phyloP scores from a whole-genome alignment of 2,888 invertebrate genomes.

The Polyommatus icarus region DNA sequence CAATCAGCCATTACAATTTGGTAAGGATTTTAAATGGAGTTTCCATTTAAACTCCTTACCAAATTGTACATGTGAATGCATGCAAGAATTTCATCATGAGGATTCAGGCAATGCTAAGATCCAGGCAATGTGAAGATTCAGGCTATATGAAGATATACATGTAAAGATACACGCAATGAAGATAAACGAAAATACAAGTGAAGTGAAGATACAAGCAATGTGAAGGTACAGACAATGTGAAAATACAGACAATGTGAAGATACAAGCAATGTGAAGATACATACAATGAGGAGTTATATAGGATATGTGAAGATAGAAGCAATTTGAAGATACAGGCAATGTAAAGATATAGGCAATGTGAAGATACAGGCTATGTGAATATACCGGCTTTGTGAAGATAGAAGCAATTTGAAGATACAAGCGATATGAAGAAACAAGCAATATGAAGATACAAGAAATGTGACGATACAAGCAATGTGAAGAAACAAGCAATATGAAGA shows the following conservation, averaged over 20 bases:
- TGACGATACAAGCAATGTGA: too few relatives aligned
- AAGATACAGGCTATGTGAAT: neutral
- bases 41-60: neutral
- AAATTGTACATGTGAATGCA: neutral
- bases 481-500: too few relatives aligned
- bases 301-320: too few relatives aligned
- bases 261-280: neutral
- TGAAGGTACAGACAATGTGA: neutral
- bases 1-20: neutral
- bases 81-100: constrained; percentile 8
- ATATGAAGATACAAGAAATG: too few relatives aligned
- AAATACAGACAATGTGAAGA: neutral
- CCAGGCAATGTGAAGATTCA: too few relatives aligned
- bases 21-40: neutral
- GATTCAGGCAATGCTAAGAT: neutral
- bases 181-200: neutral
- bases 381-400: too few relatives aligned
- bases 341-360: neutral
- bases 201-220: too few relatives aligned
- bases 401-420: too few relatives aligned
- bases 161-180: too few relatives aligned
- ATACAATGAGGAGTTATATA: neutral
- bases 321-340: neutral
- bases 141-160: neutral
- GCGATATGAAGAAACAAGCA: too few relatives aligned